Conservation (phyloP, 2,797 vertebrate species). For the Aphelocoma californica region DNA sequence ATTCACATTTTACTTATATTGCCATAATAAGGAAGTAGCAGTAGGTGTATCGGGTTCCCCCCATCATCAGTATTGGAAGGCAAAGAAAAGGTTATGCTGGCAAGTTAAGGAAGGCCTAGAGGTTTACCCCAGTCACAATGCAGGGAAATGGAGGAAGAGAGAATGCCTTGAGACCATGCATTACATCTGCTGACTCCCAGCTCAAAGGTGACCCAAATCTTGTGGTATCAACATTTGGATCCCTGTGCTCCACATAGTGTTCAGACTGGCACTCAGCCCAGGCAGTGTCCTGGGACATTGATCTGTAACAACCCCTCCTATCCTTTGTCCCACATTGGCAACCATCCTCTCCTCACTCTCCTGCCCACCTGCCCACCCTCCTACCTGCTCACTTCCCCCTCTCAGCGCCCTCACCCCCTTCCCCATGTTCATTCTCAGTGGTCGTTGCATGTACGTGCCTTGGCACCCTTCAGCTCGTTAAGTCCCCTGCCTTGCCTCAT, state of each 20-base stretch:
- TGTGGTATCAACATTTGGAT: not conserved
- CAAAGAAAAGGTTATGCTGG: not conserved
- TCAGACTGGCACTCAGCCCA: not conserved
- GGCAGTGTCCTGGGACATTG: not conserved
- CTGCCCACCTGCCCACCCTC: not conserved
- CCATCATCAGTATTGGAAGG: not conserved
- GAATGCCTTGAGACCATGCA: not conserved
- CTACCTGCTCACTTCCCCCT: not conserved
- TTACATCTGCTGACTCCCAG: not conserved
- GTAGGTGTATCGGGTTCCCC: not conserved
- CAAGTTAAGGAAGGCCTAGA: not conserved
- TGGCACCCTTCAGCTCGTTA: conserved; percentile 62
- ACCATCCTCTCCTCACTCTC: conserved; percentile 32
- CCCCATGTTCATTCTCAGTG: conserved; percentile 70
- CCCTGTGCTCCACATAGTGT: not conserved
- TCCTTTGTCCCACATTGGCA: conserved; percentile 5
- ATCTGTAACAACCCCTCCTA: conserved; percentile 24
- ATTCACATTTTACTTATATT: not conserved
- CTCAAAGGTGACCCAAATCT: not conserved
- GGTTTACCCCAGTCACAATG: not conserved
- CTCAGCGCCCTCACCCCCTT: not conserved
- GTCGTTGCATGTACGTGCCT: conserved; percentile 56
- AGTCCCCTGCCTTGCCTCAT: conserved; percentile 75
- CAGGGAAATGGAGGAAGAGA: not conserved
- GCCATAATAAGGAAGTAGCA: not conserved